A percentile compares a stretch with the other conserved stretches of the same genome.
Conservation (phyloP, 1,140 invertebrate genomes). For the Heliconius nattereri region DNA sequence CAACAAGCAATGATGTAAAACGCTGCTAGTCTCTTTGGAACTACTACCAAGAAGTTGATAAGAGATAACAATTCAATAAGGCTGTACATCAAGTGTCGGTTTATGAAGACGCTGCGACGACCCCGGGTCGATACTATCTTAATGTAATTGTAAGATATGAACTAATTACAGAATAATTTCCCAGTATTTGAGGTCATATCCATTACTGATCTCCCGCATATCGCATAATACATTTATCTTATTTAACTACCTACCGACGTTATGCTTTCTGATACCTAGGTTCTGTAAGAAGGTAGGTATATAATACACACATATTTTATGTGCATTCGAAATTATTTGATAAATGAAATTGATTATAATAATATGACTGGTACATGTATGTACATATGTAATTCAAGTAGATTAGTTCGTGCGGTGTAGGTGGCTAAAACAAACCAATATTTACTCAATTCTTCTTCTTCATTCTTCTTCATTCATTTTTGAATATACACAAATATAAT, state of each 20-base stretch:
- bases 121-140: conserved; percentile 50
- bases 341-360: too few species aligned
- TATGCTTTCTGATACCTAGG: background rate
- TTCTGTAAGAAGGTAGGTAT: background rate
- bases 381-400: too few species aligned
- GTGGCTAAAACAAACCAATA: too few species aligned
- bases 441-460: too few species aligned
- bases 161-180: conserved; percentile 63
- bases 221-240: conserved; percentile 36
- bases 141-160: conserved; percentile 46
- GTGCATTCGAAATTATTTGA: too few species aligned
- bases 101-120: conserved; percentile 50
- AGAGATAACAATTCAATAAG: conserved; percentile 69
- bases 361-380: too few species aligned
- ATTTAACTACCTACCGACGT: conserved; percentile 16
- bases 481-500: too few species aligned
- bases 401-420: too few species aligned
- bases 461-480: too few species aligned
- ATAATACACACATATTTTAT: too few species aligned
- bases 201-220: conserved; percentile 38
- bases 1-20: conserved; percentile 37
- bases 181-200: conserved; percentile 37
- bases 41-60: conserved; percentile 67
- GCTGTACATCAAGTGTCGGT: conserved; percentile 54
- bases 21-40: conserved; percentile 59